Conservation (phyloP, 2,888 invertebrate genomes). For the Cacoxenus indagator region DNA sequence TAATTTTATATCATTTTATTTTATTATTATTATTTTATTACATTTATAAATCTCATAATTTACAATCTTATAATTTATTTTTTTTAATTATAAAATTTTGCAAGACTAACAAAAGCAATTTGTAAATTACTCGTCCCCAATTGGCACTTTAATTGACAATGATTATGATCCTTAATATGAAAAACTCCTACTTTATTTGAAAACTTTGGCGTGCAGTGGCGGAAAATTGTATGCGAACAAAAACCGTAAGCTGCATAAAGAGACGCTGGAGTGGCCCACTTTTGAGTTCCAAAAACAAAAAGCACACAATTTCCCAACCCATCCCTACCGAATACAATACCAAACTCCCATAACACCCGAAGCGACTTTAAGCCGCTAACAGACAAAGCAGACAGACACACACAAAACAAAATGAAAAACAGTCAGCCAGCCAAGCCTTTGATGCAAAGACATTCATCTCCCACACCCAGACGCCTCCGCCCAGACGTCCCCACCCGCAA, state of each 20-base stretch:
- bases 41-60: too few species aligned
- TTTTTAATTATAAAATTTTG: background rate
- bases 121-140: conserved; percentile 14
- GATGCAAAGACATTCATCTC: background rate
- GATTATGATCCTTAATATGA: background rate
- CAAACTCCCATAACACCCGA: too few species aligned
- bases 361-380: too few species aligned
- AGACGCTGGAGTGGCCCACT: conserved; percentile 2
- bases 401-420: background rate
- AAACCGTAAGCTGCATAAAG: conserved; percentile 14
- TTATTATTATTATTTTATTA: background rate
- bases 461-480: background rate
- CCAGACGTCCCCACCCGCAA: background rate
- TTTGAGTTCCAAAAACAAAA: conserved; percentile 1
- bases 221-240: conserved; percentile 18
- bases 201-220: background rate
- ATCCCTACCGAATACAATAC: background rate
- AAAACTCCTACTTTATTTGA: background rate
- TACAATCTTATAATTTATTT: background rate
- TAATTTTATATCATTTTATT: too few species aligned
- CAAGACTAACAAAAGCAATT: conserved; percentile 2
- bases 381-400: too few species aligned
- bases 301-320: background rate
- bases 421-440: background rate
- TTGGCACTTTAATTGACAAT: conserved; percentile 20